phyloP scores from a whole-genome alignment of 64 coral and sea anemone species.

The Montipora capricornis region DNA sequence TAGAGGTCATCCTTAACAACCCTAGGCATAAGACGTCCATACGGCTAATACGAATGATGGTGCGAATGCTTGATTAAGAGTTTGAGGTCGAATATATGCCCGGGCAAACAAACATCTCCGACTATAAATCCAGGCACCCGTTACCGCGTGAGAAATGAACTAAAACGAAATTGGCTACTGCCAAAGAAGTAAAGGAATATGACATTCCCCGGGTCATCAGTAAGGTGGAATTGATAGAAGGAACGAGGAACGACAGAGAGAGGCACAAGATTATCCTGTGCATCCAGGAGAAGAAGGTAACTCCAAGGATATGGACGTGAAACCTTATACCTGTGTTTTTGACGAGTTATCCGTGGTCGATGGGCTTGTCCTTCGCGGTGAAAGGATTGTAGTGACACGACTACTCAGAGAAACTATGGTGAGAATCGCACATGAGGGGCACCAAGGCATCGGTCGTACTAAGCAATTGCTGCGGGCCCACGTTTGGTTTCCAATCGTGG shows the following conservation, averaged over 20 bases:
- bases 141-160: background rate
- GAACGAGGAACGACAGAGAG: background rate
- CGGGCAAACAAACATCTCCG: slow-evolving; percentile 28
- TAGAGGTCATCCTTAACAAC: slow-evolving; percentile 32
- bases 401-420: no score
- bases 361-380: background rate
- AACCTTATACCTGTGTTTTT: no score
- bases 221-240: slow-evolving; percentile 7
- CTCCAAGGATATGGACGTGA: background rate
- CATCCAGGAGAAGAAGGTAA: background rate
- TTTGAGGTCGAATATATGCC: slow-evolving; percentile 47
- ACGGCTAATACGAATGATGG: slow-evolving; percentile 7
- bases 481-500: no score
- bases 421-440: no score
- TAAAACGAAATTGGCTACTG: slow-evolving; percentile 24
- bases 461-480: no score
- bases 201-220: background rate
- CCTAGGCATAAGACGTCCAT: slow-evolving; percentile 18
- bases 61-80: slow-evolving; percentile 31
- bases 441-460: no score
- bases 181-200: slow-evolving; percentile 11
- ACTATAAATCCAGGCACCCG: slow-evolving; percentile 42
- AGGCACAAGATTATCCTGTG: background rate
- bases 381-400: background rate
- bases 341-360: background rate